Conservation (phyloP, 1,140 invertebrate genomes). For the Trichonephila inaurata region DNA sequence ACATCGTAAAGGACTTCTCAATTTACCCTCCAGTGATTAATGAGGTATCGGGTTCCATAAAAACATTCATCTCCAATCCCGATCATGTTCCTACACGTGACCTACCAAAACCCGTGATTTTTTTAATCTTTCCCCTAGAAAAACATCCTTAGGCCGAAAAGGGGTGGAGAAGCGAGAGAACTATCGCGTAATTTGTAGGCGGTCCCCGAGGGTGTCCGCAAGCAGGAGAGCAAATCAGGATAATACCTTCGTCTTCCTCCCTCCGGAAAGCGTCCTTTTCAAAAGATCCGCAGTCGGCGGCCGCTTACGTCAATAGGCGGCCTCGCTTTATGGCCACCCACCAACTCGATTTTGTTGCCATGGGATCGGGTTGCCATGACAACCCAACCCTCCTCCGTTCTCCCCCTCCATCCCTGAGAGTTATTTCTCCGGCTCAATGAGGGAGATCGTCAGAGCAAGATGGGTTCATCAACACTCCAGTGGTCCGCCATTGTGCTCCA, state of each 20-base stretch:
- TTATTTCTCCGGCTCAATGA: constrained; percentile 66
- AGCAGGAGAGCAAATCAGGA: constrained; percentile 75
- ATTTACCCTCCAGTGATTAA: no score
- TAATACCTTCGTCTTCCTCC: constrained; percentile 65
- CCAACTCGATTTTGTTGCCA: constrained; percentile 60
- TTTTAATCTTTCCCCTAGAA: not conserved
- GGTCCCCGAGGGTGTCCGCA: constrained; percentile 59
- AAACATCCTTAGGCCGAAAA: not conserved
- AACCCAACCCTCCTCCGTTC: not conserved
- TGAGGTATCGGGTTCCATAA: not conserved
- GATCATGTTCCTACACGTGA: not conserved
- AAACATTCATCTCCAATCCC: not conserved
- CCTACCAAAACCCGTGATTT: not conserved
- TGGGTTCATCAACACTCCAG: constrained; percentile 73
- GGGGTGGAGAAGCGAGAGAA: not conserved
- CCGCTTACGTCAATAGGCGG: constrained; percentile 74
- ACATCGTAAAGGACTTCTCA: no score
- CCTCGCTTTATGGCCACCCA: constrained; percentile 65
- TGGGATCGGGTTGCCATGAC: constrained; percentile 68
- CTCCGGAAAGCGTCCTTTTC: constrained; percentile 68
- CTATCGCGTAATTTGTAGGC: constrained; percentile 28
- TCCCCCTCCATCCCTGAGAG: constrained; percentile 3
- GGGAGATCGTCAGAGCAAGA: constrained; percentile 71
- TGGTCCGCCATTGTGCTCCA: constrained; percentile 65
- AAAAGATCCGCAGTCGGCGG: constrained; percentile 56